A percentile compares a stretch with the other conserved stretches of the same genome.
Conservation (phyloP, 2,888 invertebrate species). For the Bugulina stolonifera region DNA sequence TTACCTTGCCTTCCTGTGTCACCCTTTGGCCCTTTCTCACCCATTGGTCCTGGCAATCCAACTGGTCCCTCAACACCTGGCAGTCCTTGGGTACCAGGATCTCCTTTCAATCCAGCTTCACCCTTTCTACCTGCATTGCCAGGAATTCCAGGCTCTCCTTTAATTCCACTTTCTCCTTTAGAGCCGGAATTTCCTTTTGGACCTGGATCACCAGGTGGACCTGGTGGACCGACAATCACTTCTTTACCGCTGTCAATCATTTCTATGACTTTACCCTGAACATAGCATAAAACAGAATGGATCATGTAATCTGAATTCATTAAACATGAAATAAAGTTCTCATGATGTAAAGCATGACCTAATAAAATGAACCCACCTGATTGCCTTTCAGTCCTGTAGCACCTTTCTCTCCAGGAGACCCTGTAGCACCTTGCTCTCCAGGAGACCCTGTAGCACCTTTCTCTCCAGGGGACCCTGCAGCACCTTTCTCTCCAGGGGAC, state of each 20-base stretch:
- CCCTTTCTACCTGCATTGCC: background rate
- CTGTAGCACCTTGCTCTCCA: background rate
- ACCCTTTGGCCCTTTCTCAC: background rate
- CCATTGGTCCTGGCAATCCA: background rate
- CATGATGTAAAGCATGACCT: background rate
- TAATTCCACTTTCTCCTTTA: background rate
- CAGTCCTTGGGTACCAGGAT: background rate
- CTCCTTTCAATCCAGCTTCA: background rate
- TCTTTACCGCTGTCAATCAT: background rate
- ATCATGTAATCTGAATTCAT: background rate
- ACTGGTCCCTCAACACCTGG: background rate
- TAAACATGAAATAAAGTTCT: background rate
- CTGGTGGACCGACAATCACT: constrained; percentile 3
- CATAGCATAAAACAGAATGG: background rate
- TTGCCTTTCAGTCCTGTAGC: background rate
- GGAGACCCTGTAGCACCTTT: background rate
- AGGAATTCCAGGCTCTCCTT: background rate
- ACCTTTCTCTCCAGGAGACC: background rate
- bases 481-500: background rate
- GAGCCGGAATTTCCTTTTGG: background rate
- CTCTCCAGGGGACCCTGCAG: background rate
- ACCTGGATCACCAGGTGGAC: constrained; percentile 7
- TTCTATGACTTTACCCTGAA: constrained; percentile 4
- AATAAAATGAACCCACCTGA: background rate
- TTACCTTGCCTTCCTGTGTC: background rate